Percentiles rank a stretch among this genome's conserved stretches.
phyloP scores from a whole-genome alignment of 2,888 invertebrate species.

The Diabrotica balteata region DNA sequence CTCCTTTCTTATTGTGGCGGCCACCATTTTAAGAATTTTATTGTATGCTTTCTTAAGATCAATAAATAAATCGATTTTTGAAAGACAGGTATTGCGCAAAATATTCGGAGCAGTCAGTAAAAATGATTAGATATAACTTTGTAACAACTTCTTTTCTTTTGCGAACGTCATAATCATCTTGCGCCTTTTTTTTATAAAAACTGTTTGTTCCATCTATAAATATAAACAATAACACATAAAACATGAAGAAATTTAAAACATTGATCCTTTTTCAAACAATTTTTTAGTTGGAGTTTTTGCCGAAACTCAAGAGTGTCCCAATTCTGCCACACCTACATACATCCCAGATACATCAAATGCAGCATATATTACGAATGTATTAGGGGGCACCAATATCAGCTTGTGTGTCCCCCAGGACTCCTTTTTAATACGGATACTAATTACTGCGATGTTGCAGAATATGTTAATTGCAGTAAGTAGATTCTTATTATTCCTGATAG shows the following conservation, averaged over 20 bases:
- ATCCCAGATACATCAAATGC: constrained; percentile 13
- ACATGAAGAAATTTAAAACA: neutral
- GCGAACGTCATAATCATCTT: too few species aligned
- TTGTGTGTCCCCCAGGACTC: constrained; percentile 6
- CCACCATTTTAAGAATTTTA: too few species aligned
- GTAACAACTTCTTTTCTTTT: too few species aligned
- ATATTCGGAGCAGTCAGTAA: too few species aligned
- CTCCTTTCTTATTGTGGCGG: too few species aligned
- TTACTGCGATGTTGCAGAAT: constrained; percentile 12
- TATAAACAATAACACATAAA: neutral
- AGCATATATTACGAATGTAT: constrained; percentile 19
- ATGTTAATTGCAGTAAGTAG: constrained; percentile 16
- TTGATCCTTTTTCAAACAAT: neutral
- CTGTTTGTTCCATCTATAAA: neutral
- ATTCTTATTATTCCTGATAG: too few species aligned
- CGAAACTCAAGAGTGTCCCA: constrained; percentile 3
- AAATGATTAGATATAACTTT: too few species aligned
- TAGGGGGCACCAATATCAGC: constrained; percentile 5
- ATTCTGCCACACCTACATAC: neutral
- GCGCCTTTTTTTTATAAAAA: neutral
- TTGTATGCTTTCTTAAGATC: too few species aligned
- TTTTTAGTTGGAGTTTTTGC: neutral
- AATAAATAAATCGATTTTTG: too few species aligned
- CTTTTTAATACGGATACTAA: constrained; percentile 1
- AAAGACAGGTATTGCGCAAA: too few species aligned